Conservation (phyloP, 2,113 vertebrate species). For the Sisor rabdophorus region DNA sequence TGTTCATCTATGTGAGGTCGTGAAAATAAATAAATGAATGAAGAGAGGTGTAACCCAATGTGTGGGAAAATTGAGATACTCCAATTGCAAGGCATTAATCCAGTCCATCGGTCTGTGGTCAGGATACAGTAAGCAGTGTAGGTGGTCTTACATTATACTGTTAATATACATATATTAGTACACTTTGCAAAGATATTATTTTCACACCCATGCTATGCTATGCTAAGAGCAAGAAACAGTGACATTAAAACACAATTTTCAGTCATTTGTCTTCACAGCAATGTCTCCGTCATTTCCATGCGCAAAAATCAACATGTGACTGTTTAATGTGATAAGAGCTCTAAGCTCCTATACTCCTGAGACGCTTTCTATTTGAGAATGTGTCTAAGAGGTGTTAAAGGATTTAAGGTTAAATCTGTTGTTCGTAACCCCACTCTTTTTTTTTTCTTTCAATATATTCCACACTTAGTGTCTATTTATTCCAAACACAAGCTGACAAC, state of each 20-base stretch:
- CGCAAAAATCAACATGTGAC: conserved; percentile 46
- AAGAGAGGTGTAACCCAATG: conserved; percentile 29
- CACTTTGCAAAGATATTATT: background rate
- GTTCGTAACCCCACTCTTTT: conserved; percentile 23
- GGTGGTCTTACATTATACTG: background rate
- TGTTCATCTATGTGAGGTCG: no score
- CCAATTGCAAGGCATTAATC: background rate
- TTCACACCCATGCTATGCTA: background rate
- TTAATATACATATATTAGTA: background rate
- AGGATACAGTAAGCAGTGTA: conserved; percentile 6
- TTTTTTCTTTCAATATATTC: conserved; percentile 42
- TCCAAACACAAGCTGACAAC: conserved; percentile 44
- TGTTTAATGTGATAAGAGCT: conserved; percentile 54
- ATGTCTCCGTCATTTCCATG: conserved; percentile 38
- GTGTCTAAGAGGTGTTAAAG: conserved; percentile 47
- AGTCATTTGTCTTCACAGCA: conserved; percentile 34
- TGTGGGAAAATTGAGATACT: conserved; percentile 9
- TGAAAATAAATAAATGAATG: no score
- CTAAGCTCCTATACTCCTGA: conserved; percentile 40
- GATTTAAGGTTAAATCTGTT: conserved; percentile 44
- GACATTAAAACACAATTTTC: conserved; percentile 36
- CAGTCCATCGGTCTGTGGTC: conserved; percentile 12
- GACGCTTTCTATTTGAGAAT: conserved; percentile 36
- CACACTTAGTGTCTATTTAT: conserved; percentile 42
- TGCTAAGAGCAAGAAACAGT: background rate